These are phyloP conservation scores for Ennomos quercinarius DNA, from an alignment of 2,888 invertebrate species.

Conservation along the genomic window DNA sequence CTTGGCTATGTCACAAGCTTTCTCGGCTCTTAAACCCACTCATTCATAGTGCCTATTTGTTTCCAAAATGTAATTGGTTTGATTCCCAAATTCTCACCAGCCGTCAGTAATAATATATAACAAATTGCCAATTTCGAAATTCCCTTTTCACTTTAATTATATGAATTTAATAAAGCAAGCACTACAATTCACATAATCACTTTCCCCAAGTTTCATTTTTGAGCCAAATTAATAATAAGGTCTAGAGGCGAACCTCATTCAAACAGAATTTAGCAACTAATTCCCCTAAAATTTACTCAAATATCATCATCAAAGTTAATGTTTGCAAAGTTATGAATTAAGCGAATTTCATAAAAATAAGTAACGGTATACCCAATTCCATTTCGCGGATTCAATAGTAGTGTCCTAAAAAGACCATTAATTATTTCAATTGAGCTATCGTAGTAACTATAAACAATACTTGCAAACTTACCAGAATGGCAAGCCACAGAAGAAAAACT, in stretches of 20 bases:
- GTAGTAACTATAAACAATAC: too few species aligned
- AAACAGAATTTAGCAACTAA: conserved; percentile 20
- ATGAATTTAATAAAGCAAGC: conserved; percentile 9
- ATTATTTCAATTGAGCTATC: too few species aligned
- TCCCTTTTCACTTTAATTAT: conserved; percentile 1
- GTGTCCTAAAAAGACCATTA: too few species aligned
- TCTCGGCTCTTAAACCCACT: too few species aligned
- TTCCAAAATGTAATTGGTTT: too few species aligned
- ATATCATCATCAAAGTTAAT: conserved; percentile 18
- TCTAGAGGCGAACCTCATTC: conserved; percentile 17
- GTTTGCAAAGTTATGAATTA: conserved; percentile 13
- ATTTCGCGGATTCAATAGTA: too few species aligned
- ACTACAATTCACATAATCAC: conserved; percentile 7
- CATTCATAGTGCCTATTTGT: too few species aligned
- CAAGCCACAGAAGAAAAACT: not conserved
- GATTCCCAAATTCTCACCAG: not conserved
- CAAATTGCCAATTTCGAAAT: conserved; percentile 5
- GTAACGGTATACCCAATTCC: not conserved
- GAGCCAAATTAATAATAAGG: conserved; percentile 21
- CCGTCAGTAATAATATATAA: not conserved
- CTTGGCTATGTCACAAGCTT: too few species aligned
- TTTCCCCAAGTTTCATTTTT: conserved; percentile 17
- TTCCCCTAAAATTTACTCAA: conserved; percentile 17
- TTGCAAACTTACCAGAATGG: too few species aligned
- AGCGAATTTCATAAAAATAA: conserved; percentile 15